A percentile compares a stretch with the other conserved stretches of the same genome.
Conservation (phyloP, 53 echinoderm and acorn worm species). For the Glandiceps talaboti region DNA sequence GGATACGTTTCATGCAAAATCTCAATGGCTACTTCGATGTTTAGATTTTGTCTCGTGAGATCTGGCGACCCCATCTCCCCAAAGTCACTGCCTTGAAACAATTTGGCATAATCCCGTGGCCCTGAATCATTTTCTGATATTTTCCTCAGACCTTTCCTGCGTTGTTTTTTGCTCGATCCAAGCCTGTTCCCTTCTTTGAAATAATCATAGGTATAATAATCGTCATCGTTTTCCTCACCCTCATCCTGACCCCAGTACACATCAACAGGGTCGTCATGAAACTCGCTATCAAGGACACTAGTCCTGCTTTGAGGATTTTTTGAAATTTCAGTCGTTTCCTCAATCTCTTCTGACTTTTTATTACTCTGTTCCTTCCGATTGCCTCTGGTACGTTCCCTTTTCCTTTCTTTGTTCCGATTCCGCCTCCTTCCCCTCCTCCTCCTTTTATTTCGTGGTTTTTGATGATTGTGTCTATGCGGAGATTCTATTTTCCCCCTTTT, state of each 20-base stretch:
- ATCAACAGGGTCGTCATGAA: background rate
- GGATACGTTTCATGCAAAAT: constrained; percentile 22
- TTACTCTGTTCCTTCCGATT: background rate
- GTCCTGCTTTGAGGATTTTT: background rate
- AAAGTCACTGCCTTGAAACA: background rate
- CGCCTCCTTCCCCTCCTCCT: background rate
- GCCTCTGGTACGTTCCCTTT: background rate
- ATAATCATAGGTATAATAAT: background rate
- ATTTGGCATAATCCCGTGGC: background rate
- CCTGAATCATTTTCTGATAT: background rate
- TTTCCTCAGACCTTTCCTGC: background rate
- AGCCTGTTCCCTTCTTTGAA: background rate
- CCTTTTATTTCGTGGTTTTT: background rate
- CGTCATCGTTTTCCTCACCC: background rate
- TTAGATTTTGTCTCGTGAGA: constrained; percentile 74
- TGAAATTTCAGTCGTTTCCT: background rate
- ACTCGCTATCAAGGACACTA: background rate
- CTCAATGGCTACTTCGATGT: constrained; percentile 93
- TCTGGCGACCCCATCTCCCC: constrained; percentile 8
- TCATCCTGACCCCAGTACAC: background rate
- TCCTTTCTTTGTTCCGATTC: background rate
- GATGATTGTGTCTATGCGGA: background rate
- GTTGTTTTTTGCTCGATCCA: background rate
- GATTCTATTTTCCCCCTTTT: background rate
- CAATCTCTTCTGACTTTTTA: background rate